phyloP scores from a whole-genome alignment of 2,888 invertebrate genomes.

The Tenthredo notha region DNA sequence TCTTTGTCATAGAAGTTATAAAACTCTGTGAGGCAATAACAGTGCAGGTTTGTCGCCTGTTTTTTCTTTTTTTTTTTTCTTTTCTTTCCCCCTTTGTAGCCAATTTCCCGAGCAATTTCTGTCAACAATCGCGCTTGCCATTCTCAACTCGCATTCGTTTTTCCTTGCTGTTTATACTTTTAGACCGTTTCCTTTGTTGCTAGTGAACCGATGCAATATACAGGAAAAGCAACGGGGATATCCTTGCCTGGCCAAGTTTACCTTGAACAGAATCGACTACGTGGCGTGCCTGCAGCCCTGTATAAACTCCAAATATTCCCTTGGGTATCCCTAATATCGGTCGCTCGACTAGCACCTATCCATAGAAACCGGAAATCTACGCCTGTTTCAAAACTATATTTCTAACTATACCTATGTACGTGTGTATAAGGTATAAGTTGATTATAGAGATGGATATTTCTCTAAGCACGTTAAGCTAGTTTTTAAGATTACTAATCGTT shows the following conservation, averaged over 20 bases:
- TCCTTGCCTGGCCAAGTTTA: slow-evolving; percentile 12
- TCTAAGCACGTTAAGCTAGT: not conserved
- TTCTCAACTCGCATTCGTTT: slow-evolving; percentile 7
- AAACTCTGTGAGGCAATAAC: not conserved
- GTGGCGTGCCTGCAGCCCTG: slow-evolving; percentile 18
- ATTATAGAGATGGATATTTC: not conserved
- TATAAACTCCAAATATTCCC: slow-evolving; percentile 40
- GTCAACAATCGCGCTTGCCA: slow-evolving; percentile 26
- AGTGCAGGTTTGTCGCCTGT: not conserved
- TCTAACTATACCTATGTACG: not conserved
- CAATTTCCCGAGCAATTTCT: slow-evolving; percentile 23
- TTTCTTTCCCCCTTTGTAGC: not conserved
- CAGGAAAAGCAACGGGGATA: not conserved
- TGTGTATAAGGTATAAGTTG: not conserved
- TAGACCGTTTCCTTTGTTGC: slow-evolving; percentile 2
- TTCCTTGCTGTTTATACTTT: not conserved
- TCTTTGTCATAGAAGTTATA: not conserved
- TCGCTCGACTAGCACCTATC: slow-evolving; percentile 26
- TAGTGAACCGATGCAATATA: slow-evolving; percentile 20
- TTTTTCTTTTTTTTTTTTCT: too few relatives aligned
- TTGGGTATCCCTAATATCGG: slow-evolving; percentile 28
- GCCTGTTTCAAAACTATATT: slow-evolving; percentile 30
- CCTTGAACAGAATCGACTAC: slow-evolving; percentile 28
- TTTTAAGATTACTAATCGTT: slow-evolving; percentile 12
- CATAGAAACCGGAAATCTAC: slow-evolving; percentile 26